A percentile compares a stretch with the other conserved stretches of the same genome.
These are phyloP conservation scores for Trilocha varians DNA, from an alignment of 2,888 invertebrate species.

Conservation along the genomic window DNA sequence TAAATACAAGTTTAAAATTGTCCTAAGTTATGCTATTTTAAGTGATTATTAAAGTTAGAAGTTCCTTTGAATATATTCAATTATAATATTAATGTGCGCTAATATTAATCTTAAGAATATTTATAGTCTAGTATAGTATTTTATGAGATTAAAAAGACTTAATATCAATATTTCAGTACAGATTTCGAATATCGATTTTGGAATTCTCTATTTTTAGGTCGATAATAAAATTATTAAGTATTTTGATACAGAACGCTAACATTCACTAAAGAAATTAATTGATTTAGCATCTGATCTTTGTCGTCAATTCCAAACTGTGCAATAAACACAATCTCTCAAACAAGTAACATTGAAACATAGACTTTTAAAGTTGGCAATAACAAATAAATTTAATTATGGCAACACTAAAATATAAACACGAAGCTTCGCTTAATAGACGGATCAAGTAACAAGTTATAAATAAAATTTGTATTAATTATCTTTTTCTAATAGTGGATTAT, in stretches of 20 bases:
- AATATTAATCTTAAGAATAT: conserved; percentile 1
- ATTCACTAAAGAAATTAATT: too few species aligned
- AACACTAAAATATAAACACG: conserved; percentile 1
- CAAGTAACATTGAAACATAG: not conserved
- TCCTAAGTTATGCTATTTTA: conserved; percentile 1
- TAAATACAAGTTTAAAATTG: conserved; percentile 1
- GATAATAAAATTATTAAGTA: too few species aligned
- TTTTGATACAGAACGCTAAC: too few species aligned
- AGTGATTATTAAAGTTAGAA: conserved; percentile 2
- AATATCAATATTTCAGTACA: too few species aligned
- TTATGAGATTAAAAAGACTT: too few species aligned
- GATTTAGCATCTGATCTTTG: not conserved
- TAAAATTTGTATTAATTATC: conserved; percentile 16
- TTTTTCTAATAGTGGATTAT: conserved; percentile 16
- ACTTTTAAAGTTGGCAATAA: not conserved
- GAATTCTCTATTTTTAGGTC: too few species aligned
- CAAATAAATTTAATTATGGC: not conserved
- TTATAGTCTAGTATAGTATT: not conserved
- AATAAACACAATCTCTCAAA: too few species aligned
- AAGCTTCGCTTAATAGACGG: not conserved
- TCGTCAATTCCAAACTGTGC: not conserved
- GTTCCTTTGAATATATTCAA: too few species aligned
- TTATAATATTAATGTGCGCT: not conserved
- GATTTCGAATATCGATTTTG: too few species aligned
- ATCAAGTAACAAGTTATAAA: not conserved